Evolutionary conservation across 35 echinoderm and acorn worm species (phyloP), one percentile per base, ranked within the genome.

Genomic region (Chiridota heheva): DNA sequence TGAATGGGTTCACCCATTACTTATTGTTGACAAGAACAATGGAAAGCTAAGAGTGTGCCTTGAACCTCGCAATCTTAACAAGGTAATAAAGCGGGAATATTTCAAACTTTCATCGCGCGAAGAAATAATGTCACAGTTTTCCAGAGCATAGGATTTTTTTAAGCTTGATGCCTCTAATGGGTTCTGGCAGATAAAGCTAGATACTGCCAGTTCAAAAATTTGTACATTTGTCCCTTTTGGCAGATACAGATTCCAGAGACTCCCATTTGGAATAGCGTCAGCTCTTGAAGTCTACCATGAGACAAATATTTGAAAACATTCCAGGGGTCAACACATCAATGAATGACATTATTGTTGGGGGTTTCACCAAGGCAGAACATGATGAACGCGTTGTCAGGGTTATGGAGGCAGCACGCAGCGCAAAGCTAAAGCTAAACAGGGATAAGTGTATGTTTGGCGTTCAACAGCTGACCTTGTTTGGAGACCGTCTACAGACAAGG

Each of bases 151-250:
- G 40, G 58, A 33, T 13, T 88, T 88, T 63, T 63, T 40, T 57
- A 81, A 42, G 24, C 39, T 88, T 69, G 85, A 91, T 85, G 88
- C 88, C 27, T 67, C 57, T 6, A 45, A 42, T 42, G 89, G 82
- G 13, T 91, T 76, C 36, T 91, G 89, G 89, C 73, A 91, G 32
- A 68, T 91, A 28, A 33, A 72, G 36, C 73, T 86, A 39, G 65
- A 81, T 80, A 46, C 85, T 15, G 65, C 43, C 60, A 91, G 73
- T 31, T 85, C 82, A 8, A 91, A 90, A 49, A 71, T 90, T 24
- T 70, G 58, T 46, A 86, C 73, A 20, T 86, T 91, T 33, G 86
- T 67, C 26, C 69, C 79, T 13, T 84, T 42, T 64, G 82, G 80
- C 7, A 85, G 81, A 36, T 71, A 78, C 63, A 65, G 40, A 62